These are phyloP conservation scores for Sycobia sp. DNA, from an alignment of 1,140 invertebrate species.

Conservation along the genomic window DNA sequence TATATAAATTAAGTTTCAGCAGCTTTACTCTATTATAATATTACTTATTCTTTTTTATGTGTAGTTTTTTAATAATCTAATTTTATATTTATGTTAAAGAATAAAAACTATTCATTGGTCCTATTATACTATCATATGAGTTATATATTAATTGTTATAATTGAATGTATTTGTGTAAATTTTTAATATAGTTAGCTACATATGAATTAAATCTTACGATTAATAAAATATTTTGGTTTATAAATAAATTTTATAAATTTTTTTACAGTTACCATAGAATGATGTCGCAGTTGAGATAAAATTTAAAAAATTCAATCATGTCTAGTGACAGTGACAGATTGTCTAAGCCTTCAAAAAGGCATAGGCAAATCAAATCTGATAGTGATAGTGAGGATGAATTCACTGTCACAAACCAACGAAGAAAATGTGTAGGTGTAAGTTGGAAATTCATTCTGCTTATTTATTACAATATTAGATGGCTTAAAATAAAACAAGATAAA, in stretches of 20 bases:
- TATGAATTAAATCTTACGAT: not conserved
- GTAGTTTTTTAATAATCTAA: too few relatives aligned
- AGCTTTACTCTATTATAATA: too few relatives aligned
- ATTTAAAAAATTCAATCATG: slow-evolving; percentile 44
- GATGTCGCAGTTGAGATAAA: slow-evolving; percentile 9
- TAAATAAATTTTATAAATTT: too few relatives aligned
- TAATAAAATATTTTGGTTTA: not conserved
- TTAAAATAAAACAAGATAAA: too few relatives aligned
- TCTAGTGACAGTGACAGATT: slow-evolving; percentile 49
- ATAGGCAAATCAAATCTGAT: slow-evolving; percentile 43
- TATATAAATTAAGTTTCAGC: too few relatives aligned
- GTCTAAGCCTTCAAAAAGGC: slow-evolving; percentile 41
- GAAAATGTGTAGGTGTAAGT: slow-evolving; percentile 47
- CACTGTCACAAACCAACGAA: slow-evolving; percentile 42
- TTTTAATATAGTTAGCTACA: not conserved
- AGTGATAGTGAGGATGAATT: slow-evolving; percentile 54
- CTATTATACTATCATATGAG: too few relatives aligned
- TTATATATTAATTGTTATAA: too few relatives aligned
- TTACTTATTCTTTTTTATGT: too few relatives aligned
- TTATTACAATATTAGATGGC: too few relatives aligned
- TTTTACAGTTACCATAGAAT: not conserved
- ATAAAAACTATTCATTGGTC: too few relatives aligned
- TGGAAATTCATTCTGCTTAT: not conserved
- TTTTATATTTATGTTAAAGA: too few relatives aligned
- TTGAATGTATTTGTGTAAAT: too few relatives aligned